Evolutionary conservation across 1,140 invertebrate species (phyloP), one percentile per base, ranked within the genome.

Genomic region (Lasaia peninsularis): DNA sequence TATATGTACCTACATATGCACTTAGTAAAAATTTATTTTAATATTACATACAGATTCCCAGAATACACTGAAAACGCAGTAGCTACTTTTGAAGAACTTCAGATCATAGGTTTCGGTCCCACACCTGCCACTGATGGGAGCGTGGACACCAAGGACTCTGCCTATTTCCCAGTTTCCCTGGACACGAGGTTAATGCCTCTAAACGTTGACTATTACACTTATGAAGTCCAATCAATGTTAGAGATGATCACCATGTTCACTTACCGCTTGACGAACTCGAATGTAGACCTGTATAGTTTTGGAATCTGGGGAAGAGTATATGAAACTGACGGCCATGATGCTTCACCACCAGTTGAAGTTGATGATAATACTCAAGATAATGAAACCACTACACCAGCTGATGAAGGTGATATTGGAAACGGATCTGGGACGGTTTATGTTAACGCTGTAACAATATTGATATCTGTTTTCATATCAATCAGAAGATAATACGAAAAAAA

Each of bases 21-120:
- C n/a, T n/a, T n/a, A n/a, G n/a, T n/a, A n/a, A n/a, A n/a, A n/a
- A n/a, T n/a, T n/a, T n/a, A n/a, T n/a, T n/a, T n/a, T n/a, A n/a
- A n/a, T n/a, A n/a, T n/a, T n/a, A n/a, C n/a, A n/a, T n/a, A n/a
- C 72, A 89, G 88, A 59, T 89, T 87, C 44, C 14, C 58, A 2
- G 52, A 57, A 31, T 87, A 77, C 60, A 16, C 51, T 33, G 48
- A 35, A 18, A 72, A 78, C n/a, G 54, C 76, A 0, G 79, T 76
- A 1, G 71, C 70, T 0, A 60, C 71, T 8, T 82, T 86, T 32
- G 72, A 86, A 62, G 75, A 86, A 40, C 60, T 87, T 0, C 52
- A 37, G 1, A 86, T 89, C 16, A 37, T 56, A 11, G 84, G 77
- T 0, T 64, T 56, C 9, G 62, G 86, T 1, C 77, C 77, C 0